A percentile compares a stretch with the other conserved stretches of the same genome.
Conservation (phyloP, 35 echinoderm and acorn worm genomes). For the Ophioderma brevispina region DNA sequence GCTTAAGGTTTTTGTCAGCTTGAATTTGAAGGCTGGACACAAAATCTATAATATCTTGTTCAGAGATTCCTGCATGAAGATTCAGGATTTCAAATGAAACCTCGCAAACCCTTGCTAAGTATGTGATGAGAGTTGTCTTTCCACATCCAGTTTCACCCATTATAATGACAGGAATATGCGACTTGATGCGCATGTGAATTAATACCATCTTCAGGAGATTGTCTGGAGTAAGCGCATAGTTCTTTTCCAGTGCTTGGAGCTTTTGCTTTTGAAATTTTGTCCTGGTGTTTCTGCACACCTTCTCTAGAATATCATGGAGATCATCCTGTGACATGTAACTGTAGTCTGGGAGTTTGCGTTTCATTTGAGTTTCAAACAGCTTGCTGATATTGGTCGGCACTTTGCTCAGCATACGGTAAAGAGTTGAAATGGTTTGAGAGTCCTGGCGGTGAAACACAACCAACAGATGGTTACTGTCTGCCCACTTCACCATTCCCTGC, state of each 20-base stretch:
- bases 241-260: neutral
- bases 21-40: neutral
- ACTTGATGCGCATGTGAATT: constrained; percentile 36
- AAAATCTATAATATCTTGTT: constrained; percentile 15
- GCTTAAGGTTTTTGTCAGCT: constrained; percentile 25
- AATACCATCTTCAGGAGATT: constrained; percentile 50
- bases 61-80: constrained; percentile 33
- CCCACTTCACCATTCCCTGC: constrained; percentile 50
- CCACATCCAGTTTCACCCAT: constrained; percentile 59
- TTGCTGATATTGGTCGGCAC: constrained; percentile 24
- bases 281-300: constrained; percentile 29
- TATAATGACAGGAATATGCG: constrained; percentile 37
- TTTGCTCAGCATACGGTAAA: constrained; percentile 33
- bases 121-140: constrained; percentile 42
- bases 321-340: constrained; percentile 13
- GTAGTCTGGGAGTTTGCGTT: constrained; percentile 36
- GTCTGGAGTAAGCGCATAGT: constrained; percentile 41
- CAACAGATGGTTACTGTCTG: constrained; percentile 44
- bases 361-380: constrained; percentile 39
- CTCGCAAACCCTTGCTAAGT: constrained; percentile 34
- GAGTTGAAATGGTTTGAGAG: constrained; percentile 34
- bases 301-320: constrained; percentile 27
- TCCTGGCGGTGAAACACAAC: constrained; percentile 47
- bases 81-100: constrained; percentile 32
- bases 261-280: constrained; percentile 12